Base-by-base conservation (phyloP, 2,113 vertebrate genomes). In the Mesembrinibis cayennensis region DNA sequence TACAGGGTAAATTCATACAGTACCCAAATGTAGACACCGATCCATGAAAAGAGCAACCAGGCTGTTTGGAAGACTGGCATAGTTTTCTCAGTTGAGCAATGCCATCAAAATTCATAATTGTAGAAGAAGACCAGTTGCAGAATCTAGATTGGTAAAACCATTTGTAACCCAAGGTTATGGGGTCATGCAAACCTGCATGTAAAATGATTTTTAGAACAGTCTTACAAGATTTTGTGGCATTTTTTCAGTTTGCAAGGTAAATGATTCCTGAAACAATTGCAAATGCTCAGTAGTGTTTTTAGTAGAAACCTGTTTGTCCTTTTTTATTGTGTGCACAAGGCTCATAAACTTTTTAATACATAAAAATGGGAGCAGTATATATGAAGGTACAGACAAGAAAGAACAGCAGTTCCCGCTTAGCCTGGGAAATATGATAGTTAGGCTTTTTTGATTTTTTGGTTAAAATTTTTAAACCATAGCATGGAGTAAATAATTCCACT, bases 381-480 rank as follows among this genome's bases (percentile, higher is more conserved):
- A 34, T 47, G 42, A 70, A 69, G 21, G 34, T 95, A 9, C 12
- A 89, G 72, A 29, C 9, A 59, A 34, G 74, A 89, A 92, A 82
- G 70, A 93, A 26, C 66, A 77, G 53, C 45, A 38, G 27, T 71
- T 91, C 58, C 59, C 74, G 49, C 29, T 90, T 93, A 87, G 27
- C 67, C 66, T 92, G 58, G 71, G 89, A 53, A 92, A 85, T 95
- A 67, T 11, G 59, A 36, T 62, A 58, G 58, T 45, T 80, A 1
- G 6, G 47, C 71, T 78, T 89, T 36, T 93, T 71, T 94, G 80
- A 91, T 63, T 47, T 72, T 82, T 79, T 91, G 22, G 34, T 85
- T 92, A 89, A 93, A 36, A 56, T 87, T 42, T 79, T 95, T 82
- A 94, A 95, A 91, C 42, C 19, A n/a, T 9, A 82, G 55, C 30